Base-by-base conservation (phyloP, 2,888 invertebrate genomes). In the Dioctria rufipes region DNA sequence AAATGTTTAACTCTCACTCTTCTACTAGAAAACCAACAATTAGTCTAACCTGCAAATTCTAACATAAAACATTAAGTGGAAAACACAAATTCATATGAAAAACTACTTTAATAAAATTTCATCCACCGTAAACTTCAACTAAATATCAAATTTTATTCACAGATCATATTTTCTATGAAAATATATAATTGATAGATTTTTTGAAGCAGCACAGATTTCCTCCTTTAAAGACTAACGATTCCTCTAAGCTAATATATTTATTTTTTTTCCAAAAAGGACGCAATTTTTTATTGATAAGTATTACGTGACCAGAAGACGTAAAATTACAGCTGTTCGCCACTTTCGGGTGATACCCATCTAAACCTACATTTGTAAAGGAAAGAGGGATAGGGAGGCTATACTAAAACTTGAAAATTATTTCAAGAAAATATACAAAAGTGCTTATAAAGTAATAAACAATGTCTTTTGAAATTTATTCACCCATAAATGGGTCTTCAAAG, bases 401-500 rank as follows among this genome's bases (percentile, higher is more conserved):
- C 9, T 54, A n/a, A 61, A 39, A 25, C 39, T 6, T 5, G 61
- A 11, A 61, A 25, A 61, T 61, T 61, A 61, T 61, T 61, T 61
- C 61, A 58, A 51, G 37, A 61, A 13, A 61, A 61, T 4, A 54
- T 61, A 61, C 61, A 61, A 61, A 61, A 61, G 61, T 61, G 13
- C 61, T 61, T 61, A 61, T 61, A 39, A 61, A 61, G 61, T 25
- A 11, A 61, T 61, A 61, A 61, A 61, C 61, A 61, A 61, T 61
- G 61, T 61, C 61, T 61, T 39, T 61, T n/a, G 61, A 11, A 61
- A 61, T 61, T 61, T 61, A 61, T 61, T 61, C 61, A 13, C 25
- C 61, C 61, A 61, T 61, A 61, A 61, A 61, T n/a, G 61, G 61
- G 61, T 61, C 13, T 61, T 61, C 61, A 61, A 61, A 61, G 25